Evolutionary conservation across 2,888 invertebrate genomes (phyloP).

Genomic region (Pollenia griseotomentosa): DNA sequence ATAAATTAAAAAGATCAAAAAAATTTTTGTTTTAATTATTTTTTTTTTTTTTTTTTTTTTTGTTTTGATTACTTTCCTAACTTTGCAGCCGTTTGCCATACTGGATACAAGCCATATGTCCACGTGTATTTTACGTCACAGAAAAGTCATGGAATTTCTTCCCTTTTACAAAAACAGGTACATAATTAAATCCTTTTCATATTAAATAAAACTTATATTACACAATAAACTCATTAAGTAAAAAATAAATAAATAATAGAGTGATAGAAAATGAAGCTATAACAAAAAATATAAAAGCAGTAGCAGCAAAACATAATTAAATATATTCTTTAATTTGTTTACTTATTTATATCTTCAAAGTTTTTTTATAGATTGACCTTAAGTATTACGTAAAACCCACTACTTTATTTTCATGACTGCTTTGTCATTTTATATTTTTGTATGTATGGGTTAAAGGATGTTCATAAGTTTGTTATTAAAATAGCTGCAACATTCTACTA

Average conservation of each 20-base stretch:
- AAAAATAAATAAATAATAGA: neutral
- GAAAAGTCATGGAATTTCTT: constrained; percentile 98
- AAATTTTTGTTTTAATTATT: neutral
- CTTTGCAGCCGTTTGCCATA: constrained; percentile 91
- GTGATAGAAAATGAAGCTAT: neutral
- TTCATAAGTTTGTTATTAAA: neutral
- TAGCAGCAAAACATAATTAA: neutral
- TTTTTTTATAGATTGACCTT: constrained; percentile 45
- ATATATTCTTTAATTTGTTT: neutral
- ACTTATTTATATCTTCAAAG: neutral
- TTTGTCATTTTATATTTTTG: neutral
- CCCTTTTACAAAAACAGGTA: constrained; percentile 94
- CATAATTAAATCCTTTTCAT: constrained; percentile 72
- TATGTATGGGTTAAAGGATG: neutral
- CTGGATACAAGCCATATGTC: constrained; percentile 94
- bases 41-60: constrained; percentile 66
- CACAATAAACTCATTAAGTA: constrained; percentile 30
- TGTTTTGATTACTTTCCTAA: constrained; percentile 82
- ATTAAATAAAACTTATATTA: neutral
- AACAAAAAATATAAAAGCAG: neutral
- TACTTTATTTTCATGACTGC: neutral
- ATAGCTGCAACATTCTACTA: no score
- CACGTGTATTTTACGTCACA: constrained; percentile 95
- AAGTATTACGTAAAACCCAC: constrained; percentile 4
- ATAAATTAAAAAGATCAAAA: no score